phyloP scores from a whole-genome alignment of 1,140 invertebrate species.

The Riptortus pedestris region DNA sequence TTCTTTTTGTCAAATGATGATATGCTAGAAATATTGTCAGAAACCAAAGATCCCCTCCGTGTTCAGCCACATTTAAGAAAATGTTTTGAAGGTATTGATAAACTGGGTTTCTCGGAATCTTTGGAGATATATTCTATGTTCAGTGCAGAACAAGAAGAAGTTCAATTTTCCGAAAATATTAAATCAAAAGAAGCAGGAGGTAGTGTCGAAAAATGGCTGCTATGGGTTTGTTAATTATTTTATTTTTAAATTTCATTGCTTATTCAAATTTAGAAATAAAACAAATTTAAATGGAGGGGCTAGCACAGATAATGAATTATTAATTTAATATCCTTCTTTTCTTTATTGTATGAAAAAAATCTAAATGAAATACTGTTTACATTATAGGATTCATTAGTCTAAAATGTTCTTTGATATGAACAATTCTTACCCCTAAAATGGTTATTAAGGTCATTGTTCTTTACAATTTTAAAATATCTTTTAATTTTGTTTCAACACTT shows the following conservation, averaged over 20 bases:
- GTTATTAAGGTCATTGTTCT: too few relatives aligned
- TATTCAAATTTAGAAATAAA: background rate
- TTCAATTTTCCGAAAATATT: slow-evolving; percentile 57
- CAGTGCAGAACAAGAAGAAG: slow-evolving; percentile 72
- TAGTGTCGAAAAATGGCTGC: slow-evolving; percentile 86
- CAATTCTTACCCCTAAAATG: too few relatives aligned
- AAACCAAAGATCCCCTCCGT: slow-evolving; percentile 75
- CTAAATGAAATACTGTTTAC: too few relatives aligned
- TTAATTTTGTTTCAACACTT: too few relatives aligned
- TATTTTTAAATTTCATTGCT: too few relatives aligned
- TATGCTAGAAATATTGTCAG: slow-evolving; percentile 87
- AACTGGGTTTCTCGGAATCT: slow-evolving; percentile 59
- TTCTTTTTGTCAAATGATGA: slow-evolving; percentile 94
- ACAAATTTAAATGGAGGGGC: too few relatives aligned
- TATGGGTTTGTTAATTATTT: slow-evolving; percentile 44
- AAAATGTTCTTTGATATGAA: too few relatives aligned
- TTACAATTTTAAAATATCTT: too few relatives aligned
- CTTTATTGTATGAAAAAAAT: too few relatives aligned
- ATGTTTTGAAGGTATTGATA: slow-evolving; percentile 73
- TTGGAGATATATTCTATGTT: slow-evolving; percentile 75
- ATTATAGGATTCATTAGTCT: too few relatives aligned
- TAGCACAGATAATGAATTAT: too few relatives aligned
- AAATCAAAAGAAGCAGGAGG: slow-evolving; percentile 69
- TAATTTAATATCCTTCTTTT: too few relatives aligned
- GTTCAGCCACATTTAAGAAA: slow-evolving; percentile 88